A percentile compares a stretch with the other conserved stretches of the same genome.
Conservation (phyloP, 1,140 invertebrate species). For the Acarapis woodi region DNA sequence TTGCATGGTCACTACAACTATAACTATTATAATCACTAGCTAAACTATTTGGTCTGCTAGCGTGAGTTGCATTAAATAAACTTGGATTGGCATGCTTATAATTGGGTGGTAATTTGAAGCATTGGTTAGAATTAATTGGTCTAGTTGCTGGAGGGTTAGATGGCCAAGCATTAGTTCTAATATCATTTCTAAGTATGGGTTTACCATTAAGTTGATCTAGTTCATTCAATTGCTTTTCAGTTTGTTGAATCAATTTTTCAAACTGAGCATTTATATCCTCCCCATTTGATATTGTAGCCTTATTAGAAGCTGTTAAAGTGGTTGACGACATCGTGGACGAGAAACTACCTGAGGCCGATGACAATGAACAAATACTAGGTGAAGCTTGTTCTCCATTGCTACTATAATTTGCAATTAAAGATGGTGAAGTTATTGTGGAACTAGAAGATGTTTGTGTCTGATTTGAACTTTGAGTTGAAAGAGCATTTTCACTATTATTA, state of each 20-base stretch:
- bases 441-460: background rate
- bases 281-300: background rate
- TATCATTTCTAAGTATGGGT: background rate
- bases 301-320: too few species aligned
- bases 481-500: background rate
- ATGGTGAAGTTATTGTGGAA: background rate
- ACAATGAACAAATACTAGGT: background rate
- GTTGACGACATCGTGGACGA: background rate
- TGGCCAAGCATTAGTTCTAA: slow-evolving; percentile 8
- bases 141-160: slow-evolving; percentile 11
- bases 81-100: too few species aligned
- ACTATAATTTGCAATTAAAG: background rate
- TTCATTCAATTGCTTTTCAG: slow-evolving; percentile 21
- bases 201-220: slow-evolving; percentile 3
- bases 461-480: background rate
- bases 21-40: too few species aligned
- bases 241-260: slow-evolving; percentile 43
- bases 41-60: too few species aligned
- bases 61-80: too few species aligned
- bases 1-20: too few species aligned
- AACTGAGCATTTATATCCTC: slow-evolving; percentile 58
- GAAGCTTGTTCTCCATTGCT: background rate
- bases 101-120: slow-evolving; percentile 2
- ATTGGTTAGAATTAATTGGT: slow-evolving; percentile 3
- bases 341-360: background rate